Evolutionary conservation across 2,888 invertebrate genomes (phyloP), one percentile per base, ranked within the genome.

Genomic region (Carcina quercana): DNA sequence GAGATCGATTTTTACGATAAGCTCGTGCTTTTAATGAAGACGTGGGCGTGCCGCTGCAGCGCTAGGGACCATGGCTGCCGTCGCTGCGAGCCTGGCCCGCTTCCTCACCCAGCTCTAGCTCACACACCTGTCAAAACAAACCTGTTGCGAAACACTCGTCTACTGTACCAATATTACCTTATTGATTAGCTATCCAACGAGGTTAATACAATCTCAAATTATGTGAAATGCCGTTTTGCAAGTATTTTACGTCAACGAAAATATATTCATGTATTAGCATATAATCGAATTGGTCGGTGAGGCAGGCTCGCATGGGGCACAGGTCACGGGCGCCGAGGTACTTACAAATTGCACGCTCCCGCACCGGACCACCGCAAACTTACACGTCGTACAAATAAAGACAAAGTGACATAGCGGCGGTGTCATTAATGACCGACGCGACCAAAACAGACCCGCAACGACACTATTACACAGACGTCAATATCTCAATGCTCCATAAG

Each of bases 1-100:
- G 71, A 79, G 80, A 80, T 79, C 69, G 75, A 79, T 76, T 74
- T 71, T 68, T 53, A 57, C 66, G 80, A 80, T 80, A 82, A 71
- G 60, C 53, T 56, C 47, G 50, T 40, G 57, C 51, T 70, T 74
- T 69, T 79, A 79, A 80, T 79, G 78, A 78, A 78, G 75, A 74
- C 72, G 78, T 78, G 79, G 76, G 78, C 72, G 79, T 70, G 70
- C 61, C 47, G 43, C 43, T 45, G 48, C 53, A 52, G 57, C 53
- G 46, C 50, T 59, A 49, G 47, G 31, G 37, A 30, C 34, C 36
- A 31, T 21, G 31, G 40, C 43, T 43, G 40, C 40, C 30, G 24
- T 38, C 26, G 28, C 30, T 13, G 13, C 25, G 8, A 21, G 19
- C 22, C 6, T n/a, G n/a, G n/a, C 12, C 10, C 10, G n/a, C 25